Conservation (phyloP, 2,888 invertebrate genomes). For the Cyrtodaria siliqua region DNA sequence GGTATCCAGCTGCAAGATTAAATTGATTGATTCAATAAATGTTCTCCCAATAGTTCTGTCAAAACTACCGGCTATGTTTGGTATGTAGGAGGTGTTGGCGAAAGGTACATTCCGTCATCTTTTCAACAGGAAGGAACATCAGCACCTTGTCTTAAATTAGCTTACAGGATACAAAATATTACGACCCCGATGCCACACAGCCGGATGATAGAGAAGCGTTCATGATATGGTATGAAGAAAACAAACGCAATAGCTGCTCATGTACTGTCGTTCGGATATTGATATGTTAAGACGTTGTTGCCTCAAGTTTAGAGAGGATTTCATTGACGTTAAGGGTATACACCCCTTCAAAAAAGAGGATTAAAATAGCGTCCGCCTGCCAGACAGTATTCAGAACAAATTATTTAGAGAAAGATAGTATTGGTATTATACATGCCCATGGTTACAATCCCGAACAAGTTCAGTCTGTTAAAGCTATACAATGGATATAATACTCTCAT, state of each 20-base stretch:
- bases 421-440: slow-evolving; percentile 48
- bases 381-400: slow-evolving; percentile 38
- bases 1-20: slow-evolving; percentile 19
- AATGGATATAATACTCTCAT: slow-evolving; percentile 51
- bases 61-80: slow-evolving; percentile 41
- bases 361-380: slow-evolving; percentile 46
- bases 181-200: slow-evolving; percentile 44
- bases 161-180: slow-evolving; percentile 32
- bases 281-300: slow-evolving; percentile 37
- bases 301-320: slow-evolving; percentile 27
- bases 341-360: slow-evolving; percentile 44
- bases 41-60: slow-evolving; percentile 44
- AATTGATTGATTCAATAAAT: slow-evolving; percentile 42
- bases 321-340: slow-evolving; percentile 32
- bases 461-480: slow-evolving; percentile 55
- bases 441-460: slow-evolving; percentile 52
- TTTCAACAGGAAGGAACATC: slow-evolving; percentile 27
- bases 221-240: slow-evolving; percentile 38
- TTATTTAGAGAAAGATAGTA: slow-evolving; percentile 31
- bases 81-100: slow-evolving; percentile 21
- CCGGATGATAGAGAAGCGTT: slow-evolving; percentile 32
- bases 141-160: slow-evolving; percentile 18
- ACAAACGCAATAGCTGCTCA: slow-evolving; percentile 42
- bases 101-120: slow-evolving; percentile 19
- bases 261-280: slow-evolving; percentile 40